Conservation (phyloP, 2,888 invertebrate species). For the Cephalotes varians region DNA sequence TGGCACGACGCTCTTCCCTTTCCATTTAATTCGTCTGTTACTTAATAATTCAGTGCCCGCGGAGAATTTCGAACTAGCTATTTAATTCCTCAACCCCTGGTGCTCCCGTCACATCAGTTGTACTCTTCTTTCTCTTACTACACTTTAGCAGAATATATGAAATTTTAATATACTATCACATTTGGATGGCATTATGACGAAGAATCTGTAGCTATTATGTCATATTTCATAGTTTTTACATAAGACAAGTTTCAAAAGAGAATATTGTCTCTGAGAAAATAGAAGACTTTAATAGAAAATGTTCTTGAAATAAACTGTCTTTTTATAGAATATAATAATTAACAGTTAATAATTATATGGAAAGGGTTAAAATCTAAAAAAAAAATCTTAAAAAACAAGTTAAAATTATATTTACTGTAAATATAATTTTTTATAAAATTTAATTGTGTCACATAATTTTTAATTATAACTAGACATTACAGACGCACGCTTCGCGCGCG, state of each 20-base stretch:
- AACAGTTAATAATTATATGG: neutral
- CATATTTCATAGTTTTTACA: neutral
- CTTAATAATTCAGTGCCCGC: constrained; percentile 35
- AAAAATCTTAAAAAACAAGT: neutral
- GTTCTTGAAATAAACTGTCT: neutral
- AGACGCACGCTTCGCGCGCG: no score
- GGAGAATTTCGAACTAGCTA: constrained; percentile 35
- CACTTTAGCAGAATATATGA: constrained; percentile 18
- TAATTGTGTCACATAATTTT: no score
- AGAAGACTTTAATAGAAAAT: constrained; percentile 1
- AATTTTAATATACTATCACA: constrained; percentile 24
- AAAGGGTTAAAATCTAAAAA: neutral
- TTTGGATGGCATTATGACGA: constrained; percentile 23
- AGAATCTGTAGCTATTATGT: constrained; percentile 27
- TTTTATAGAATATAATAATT: neutral
- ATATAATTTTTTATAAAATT: neutral
- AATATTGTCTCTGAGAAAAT: neutral
- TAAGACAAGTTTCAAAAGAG: neutral
- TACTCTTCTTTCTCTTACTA: constrained; percentile 2
- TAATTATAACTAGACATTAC: no score
- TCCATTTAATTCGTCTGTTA: constrained; percentile 24
- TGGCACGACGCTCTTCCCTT: constrained; percentile 22
- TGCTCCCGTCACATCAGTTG: neutral
- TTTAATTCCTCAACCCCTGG: constrained; percentile 26
- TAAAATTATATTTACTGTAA: neutral